Percentiles rank a stretch among this genome's conserved stretches.
Conservation (phyloP, 2,888 invertebrate species). For the Meiosimyza decipiens region DNA sequence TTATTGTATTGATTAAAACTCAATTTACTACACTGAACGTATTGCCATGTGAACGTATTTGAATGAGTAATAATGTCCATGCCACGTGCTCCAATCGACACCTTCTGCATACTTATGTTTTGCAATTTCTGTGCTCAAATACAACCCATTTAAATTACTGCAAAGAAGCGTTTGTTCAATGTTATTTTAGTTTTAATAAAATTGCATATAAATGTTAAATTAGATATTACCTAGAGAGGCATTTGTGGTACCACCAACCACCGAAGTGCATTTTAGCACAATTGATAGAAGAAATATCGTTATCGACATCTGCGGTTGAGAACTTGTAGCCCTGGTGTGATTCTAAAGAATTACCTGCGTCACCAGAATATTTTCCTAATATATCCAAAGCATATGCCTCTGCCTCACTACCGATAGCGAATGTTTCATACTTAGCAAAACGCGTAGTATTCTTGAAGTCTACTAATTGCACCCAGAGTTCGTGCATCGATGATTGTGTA, state of each 20-base stretch:
- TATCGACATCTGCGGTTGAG: too few relatives aligned
- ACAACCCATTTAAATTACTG: neutral
- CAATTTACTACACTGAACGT: too few relatives aligned
- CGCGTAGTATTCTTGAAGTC: constrained; percentile 31
- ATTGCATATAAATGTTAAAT: neutral
- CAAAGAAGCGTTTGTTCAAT: neutral
- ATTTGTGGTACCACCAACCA: too few relatives aligned
- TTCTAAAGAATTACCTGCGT: neutral
- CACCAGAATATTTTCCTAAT: constrained; percentile 15
- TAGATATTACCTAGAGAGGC: too few relatives aligned
- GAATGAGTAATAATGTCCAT: neutral
- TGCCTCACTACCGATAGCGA: constrained; percentile 20
- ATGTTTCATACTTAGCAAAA: constrained; percentile 30
- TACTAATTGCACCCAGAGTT: constrained; percentile 25
- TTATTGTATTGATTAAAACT: too few relatives aligned
- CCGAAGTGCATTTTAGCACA: too few relatives aligned
- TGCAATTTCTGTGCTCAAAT: neutral
- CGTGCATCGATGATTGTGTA: constrained; percentile 10
- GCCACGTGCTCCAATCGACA: neutral
- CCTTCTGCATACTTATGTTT: neutral
- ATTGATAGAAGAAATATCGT: too few relatives aligned
- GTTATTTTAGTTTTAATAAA: neutral
- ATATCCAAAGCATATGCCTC: constrained; percentile 25
- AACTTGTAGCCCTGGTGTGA: neutral
- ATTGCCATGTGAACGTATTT: neutral